These are phyloP conservation scores for Drosophila sturtevanti DNA, from an alignment of 1,140 invertebrate genomes.

Conservation along the genomic window DNA sequence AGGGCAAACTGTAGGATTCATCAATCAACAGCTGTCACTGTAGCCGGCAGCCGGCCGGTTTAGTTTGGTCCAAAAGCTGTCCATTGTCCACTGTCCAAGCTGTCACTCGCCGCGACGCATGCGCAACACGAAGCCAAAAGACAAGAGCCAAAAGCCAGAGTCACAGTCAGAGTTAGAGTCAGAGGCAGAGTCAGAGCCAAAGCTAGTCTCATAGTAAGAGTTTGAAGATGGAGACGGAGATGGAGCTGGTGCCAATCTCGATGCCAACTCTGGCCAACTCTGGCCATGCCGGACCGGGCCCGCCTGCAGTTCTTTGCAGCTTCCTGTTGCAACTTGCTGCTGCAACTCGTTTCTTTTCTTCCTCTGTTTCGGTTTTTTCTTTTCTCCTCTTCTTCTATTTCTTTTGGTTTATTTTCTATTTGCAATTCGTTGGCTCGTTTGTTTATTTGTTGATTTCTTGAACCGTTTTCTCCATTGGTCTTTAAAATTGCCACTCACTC, in stretches of 20 bases:
- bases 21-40: conserved; percentile 79
- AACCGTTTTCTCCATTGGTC: conserved; percentile 39
- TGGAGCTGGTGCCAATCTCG: conserved; percentile 26
- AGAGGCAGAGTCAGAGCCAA: conserved; percentile 8
- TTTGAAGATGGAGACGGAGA: not conserved
- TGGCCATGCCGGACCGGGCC: not conserved
- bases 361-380: conserved; percentile 22
- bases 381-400: conserved; percentile 25
- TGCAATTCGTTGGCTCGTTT: conserved; percentile 21
- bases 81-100: conserved; percentile 30
- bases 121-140: conserved; percentile 45
- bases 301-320: conserved; percentile 39
- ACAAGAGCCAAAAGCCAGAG: conserved; percentile 24
- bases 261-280: not conserved
- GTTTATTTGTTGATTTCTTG: conserved; percentile 14
- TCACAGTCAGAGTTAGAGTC: not conserved
- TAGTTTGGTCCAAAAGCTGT: conserved; percentile 14
- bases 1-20: conserved; percentile 71
- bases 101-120: conserved; percentile 63
- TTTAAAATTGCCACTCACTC: conserved; percentile 68
- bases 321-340: conserved; percentile 51
- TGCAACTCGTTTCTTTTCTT: conserved; percentile 15
- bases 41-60: conserved; percentile 64
- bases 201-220: no score
- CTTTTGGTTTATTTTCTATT: conserved; percentile 21